These are phyloP conservation scores for Gavialis gangeticus DNA, from an alignment of 2,113 vertebrate genomes.

Conservation along the genomic window DNA sequence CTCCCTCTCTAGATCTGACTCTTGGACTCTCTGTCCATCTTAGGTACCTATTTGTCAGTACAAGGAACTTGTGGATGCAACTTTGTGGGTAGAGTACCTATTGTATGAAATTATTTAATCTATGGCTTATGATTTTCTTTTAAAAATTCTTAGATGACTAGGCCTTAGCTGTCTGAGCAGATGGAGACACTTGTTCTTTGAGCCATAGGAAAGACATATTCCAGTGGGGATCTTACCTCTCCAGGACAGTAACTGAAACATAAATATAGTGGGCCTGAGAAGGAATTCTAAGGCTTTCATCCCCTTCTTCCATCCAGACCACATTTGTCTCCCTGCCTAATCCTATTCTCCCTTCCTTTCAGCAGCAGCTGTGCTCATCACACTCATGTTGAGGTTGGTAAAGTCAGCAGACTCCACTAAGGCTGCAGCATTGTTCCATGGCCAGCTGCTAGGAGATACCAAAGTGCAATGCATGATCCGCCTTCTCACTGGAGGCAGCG, in stretches of 20 bases:
- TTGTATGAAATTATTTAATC: fast-evolving
- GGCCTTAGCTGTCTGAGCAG: fast-evolving
- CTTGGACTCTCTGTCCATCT: fast-evolving
- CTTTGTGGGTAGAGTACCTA: background rate
- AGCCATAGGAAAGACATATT: background rate
- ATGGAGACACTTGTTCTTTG: background rate
- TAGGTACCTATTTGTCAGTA: fast-evolving
- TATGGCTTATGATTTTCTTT: background rate
- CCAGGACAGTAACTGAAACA: background rate
- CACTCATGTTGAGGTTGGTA: background rate
- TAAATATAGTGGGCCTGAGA: conserved; percentile 16
- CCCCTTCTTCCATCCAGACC: conserved; percentile 35
- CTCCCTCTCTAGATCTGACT: fast-evolving
- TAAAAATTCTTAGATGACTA: fast-evolving
- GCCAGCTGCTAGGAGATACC: conserved; percentile 49
- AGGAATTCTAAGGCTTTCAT: conserved; percentile 67
- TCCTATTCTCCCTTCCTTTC: background rate
- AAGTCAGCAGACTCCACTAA: conserved; percentile 27
- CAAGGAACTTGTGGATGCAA: fast-evolving
- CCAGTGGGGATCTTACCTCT: background rate
- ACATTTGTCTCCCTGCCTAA: conserved; percentile 66
- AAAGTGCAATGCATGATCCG: conserved; percentile 24
- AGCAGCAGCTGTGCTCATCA: conserved; percentile 63
- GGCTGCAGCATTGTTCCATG: background rate
- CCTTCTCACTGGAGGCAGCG: background rate